Conservation (phyloP, 2,888 invertebrate genomes). For the Furcula furcula region DNA sequence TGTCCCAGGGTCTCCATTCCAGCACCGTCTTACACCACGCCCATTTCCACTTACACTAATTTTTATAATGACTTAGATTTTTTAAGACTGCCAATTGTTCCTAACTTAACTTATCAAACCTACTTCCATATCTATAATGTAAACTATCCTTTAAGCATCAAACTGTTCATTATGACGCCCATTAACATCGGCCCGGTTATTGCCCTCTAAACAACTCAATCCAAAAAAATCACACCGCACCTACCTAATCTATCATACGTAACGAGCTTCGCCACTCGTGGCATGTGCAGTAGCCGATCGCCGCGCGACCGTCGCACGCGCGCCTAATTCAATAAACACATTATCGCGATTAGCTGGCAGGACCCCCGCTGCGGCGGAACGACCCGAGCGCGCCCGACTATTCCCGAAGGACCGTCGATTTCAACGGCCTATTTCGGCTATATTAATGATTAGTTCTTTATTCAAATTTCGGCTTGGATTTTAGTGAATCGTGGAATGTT, state of each 20-base stretch:
- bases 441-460: conserved; percentile 68
- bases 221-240: conserved; percentile 32
- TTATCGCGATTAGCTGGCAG: conserved; percentile 78
- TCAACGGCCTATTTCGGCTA: conserved; percentile 58
- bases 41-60: too few relatives aligned
- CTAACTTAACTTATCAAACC: too few relatives aligned
- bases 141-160: too few relatives aligned
- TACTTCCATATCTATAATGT: too few relatives aligned
- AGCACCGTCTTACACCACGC: too few relatives aligned
- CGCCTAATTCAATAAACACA: conserved; percentile 81
- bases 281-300: conserved; percentile 50
- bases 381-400: conserved; percentile 45
- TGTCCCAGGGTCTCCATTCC: too few relatives aligned
- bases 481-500: too few relatives aligned
- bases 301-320: conserved; percentile 72
- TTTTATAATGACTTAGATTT: too few relatives aligned
- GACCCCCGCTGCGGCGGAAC: conserved; percentile 50
- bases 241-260: conserved; percentile 42
- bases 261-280: conserved; percentile 48
- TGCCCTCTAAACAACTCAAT: conserved; percentile 18
- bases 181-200: too few relatives aligned
- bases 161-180: too few relatives aligned
- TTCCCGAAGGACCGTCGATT: conserved; percentile 63
- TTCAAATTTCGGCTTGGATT: conserved; percentile 42
- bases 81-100: too few relatives aligned